Evolutionary conservation across 2,113 vertebrate genomes (phyloP).

Genomic region (Danio rerio): DNA sequence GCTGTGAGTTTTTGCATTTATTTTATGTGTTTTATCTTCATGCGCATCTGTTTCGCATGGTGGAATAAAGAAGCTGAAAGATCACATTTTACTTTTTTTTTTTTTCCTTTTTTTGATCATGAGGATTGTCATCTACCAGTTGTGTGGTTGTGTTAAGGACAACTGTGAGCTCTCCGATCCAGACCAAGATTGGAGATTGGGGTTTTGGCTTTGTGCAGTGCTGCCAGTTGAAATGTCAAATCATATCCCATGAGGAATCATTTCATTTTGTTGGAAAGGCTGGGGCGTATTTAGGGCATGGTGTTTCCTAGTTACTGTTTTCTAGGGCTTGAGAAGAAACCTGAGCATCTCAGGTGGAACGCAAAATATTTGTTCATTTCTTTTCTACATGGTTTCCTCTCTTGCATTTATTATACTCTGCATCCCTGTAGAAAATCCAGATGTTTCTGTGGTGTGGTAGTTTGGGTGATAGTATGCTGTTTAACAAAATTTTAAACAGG

Average conservation of each 20-base stretch:
- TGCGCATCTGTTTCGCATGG: background rate
- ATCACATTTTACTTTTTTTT: background rate
- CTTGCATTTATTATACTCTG: background rate
- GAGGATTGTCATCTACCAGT: slow-evolving; percentile 12
- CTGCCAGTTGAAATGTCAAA: slow-evolving; percentile 55
- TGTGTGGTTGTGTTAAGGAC: background rate
- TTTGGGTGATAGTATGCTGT: too few relatives aligned
- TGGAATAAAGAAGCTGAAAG: background rate
- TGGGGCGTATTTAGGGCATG: background rate
- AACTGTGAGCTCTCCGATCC: background rate
- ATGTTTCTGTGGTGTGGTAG: too few relatives aligned
- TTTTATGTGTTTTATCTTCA: background rate
- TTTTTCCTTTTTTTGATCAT: background rate
- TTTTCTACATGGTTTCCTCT: background rate
- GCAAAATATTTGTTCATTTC: background rate
- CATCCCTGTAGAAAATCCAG: background rate
- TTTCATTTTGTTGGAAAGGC: slow-evolving; percentile 34
- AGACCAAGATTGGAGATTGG: slow-evolving; percentile 22
- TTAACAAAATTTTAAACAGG: too few relatives aligned
- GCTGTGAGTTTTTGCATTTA: background rate
- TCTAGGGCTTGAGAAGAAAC: background rate
- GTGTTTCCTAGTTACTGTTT: background rate
- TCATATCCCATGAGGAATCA: slow-evolving; percentile 48
- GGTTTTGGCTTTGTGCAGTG: slow-evolving; percentile 25
- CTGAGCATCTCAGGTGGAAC: background rate